A percentile compares a stretch with the other conserved stretches of the same genome.
These are phyloP conservation scores for Bathynomus jamesi DNA, from an alignment of 1,140 invertebrate genomes.

Conservation along the genomic window DNA sequence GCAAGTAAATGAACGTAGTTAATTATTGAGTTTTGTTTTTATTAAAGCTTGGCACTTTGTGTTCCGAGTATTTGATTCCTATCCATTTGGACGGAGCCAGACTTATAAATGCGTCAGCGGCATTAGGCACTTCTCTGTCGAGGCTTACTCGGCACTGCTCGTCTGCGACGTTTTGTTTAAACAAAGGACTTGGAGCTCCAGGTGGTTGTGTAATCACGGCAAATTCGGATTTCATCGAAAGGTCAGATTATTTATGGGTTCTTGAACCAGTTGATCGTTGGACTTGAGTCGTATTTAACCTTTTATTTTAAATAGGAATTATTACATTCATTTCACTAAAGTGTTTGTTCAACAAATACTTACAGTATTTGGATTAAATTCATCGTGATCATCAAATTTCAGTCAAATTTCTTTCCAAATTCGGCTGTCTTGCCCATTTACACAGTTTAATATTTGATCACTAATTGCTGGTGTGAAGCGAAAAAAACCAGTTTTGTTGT, in stretches of 20 bases:
- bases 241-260: constrained; percentile 46
- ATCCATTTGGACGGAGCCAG: constrained; percentile 90
- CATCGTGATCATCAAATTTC: no score
- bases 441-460: no score
- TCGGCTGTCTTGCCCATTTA: no score
- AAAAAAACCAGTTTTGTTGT: no score
- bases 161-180: constrained; percentile 71
- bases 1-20: no score
- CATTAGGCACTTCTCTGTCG: constrained; percentile 52
- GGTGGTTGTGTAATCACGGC: constrained; percentile 79
- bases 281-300: no score
- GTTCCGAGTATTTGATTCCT: constrained; percentile 56
- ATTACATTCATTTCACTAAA: no score
- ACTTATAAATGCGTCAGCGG: constrained; percentile 76
- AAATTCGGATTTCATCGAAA: constrained; percentile 62
- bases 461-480: no score
- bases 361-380: no score
- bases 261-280: neutral
- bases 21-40: neutral
- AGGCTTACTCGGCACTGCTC: constrained; percentile 60
- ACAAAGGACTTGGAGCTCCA: constrained; percentile 82
- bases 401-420: no score
- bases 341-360: no score
- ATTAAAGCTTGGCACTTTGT: constrained; percentile 52
- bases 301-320: no score